A percentile compares a stretch with the other conserved stretches of the same genome.
Evolutionary conservation across 2,797 vertebrate genomes (phyloP).

Genomic region (Acanthurus lineatus): DNA sequence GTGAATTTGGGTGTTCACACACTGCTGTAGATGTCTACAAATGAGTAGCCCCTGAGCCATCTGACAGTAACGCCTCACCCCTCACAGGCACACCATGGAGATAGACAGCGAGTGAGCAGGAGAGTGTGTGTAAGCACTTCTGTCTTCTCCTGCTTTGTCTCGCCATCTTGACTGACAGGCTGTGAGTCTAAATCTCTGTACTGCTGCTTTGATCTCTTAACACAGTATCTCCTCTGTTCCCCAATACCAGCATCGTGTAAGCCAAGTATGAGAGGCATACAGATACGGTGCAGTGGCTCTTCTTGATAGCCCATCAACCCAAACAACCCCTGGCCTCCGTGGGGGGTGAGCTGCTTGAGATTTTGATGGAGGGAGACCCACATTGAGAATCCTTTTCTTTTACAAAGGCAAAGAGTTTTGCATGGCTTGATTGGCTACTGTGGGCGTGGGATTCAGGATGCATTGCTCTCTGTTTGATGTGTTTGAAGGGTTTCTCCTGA

Average conservation of each 20-base stretch:
- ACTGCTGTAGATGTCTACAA: conserved; percentile 73
- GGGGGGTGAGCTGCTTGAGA: conserved; percentile 61
- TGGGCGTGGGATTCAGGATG: conserved; percentile 78
- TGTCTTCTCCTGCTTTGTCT: conserved; percentile 80
- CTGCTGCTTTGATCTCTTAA: conserved; percentile 81
- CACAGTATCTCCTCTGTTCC: conserved; percentile 77
- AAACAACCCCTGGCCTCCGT: conserved; percentile 62
- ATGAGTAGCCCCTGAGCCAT: conserved; percentile 77
- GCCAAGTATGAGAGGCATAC: conserved; percentile 68
- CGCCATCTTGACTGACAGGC: conserved; percentile 79
- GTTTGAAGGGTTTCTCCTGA: conserved; percentile 79
- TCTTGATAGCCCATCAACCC: conserved; percentile 60
- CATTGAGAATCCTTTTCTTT: conserved; percentile 65
- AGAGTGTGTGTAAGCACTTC: conserved; percentile 80
- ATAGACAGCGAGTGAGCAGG: conserved; percentile 50
- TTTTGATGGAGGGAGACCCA: conserved; percentile 71
- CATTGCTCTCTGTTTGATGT: conserved; percentile 83
- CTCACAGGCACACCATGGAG: conserved; percentile 68
- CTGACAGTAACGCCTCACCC: conserved; percentile 78
- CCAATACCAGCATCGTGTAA: conserved; percentile 72
- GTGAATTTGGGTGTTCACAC: conserved; percentile 60
- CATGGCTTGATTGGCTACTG: conserved; percentile 82
- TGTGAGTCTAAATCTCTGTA: conserved; percentile 71
- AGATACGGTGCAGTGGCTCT: conserved; percentile 67
- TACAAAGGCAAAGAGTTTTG: conserved; percentile 71